Evolutionary conservation across 2,888 invertebrate genomes (phyloP).

Genomic region (Coenonympha glycerion): DNA sequence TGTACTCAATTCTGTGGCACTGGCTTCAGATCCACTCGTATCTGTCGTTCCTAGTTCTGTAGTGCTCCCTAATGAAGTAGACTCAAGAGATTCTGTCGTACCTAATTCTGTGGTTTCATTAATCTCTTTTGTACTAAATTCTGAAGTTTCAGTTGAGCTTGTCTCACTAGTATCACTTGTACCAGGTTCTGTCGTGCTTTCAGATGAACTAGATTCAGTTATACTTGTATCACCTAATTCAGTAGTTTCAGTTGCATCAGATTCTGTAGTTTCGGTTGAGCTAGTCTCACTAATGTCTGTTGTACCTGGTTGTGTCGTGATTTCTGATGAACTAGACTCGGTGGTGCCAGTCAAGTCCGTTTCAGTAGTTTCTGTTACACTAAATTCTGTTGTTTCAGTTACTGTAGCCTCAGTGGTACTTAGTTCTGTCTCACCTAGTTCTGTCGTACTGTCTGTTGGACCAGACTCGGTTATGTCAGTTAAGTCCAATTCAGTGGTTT

Average conservation of each 20-base stretch:
- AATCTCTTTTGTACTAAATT: conserved; percentile 5
- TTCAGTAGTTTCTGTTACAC: not conserved
- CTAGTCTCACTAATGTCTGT: not conserved
- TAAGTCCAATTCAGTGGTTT: not conserved
- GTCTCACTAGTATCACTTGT: not conserved
- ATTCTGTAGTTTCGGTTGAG: not conserved
- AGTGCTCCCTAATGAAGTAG: not conserved
- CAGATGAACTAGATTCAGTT: not conserved
- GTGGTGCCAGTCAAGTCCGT: not conserved
- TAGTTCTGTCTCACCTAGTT: no score
- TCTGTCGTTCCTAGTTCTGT: not conserved
- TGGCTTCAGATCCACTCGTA: not conserved
- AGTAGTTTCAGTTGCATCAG: not conserved
- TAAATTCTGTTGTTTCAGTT: conserved; percentile 12
- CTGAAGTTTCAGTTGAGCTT: conserved; percentile 7
- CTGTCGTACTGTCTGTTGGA: not conserved
- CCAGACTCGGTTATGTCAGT: not conserved
- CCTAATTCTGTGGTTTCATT: not conserved
- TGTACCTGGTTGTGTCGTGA: not conserved
- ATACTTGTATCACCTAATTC: not conserved
- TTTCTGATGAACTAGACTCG: not conserved
- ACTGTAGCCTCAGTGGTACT: not conserved
- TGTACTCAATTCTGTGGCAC: not conserved
- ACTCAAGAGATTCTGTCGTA: not conserved
- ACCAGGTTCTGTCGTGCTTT: not conserved